phyloP scores from a whole-genome alignment of 2,113 vertebrate genomes.

The Excalfactoria chinensis region DNA sequence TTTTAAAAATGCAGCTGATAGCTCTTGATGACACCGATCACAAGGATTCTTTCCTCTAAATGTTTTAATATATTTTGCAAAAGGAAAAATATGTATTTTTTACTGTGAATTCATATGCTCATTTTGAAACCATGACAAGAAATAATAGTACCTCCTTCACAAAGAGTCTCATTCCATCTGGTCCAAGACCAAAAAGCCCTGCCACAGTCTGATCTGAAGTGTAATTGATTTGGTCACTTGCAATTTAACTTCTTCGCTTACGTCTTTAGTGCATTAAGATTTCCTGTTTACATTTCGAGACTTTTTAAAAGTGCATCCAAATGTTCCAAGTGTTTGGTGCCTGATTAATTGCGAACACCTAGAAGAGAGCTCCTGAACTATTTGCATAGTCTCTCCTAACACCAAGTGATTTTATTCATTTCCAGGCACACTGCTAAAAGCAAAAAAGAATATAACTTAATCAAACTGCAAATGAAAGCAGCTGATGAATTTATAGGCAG shows the following conservation, averaged over 20 bases:
- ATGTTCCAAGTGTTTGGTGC: constrained; percentile 40
- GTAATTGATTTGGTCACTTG: constrained; percentile 27
- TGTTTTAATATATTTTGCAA: constrained; percentile 12
- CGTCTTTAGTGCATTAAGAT: constrained; percentile 31
- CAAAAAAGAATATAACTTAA: neutral
- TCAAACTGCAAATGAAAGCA: constrained; percentile 53
- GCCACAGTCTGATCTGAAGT: constrained; percentile 22
- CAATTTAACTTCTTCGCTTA: constrained; percentile 7
- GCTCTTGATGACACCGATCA: constrained; percentile 2
- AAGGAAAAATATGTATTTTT: neutral
- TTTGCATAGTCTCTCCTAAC: constrained; percentile 46
- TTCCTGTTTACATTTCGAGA: constrained; percentile 62
- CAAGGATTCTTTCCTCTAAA: constrained; percentile 46
- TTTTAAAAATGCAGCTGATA: neutral
- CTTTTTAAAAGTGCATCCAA: constrained; percentile 55
- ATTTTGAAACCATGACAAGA: constrained; percentile 51
- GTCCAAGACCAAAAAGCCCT: constrained; percentile 14
- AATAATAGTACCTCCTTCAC: constrained; percentile 13
- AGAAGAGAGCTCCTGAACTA: neutral
- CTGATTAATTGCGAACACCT: constrained; percentile 65
- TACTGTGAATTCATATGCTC: neutral
- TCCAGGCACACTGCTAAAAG: constrained; percentile 29
- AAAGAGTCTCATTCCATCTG: constrained; percentile 19
- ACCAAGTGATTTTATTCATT: constrained; percentile 49
- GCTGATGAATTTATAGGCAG: constrained; percentile 26